These are phyloP conservation scores for Clytia hemisphaerica DNA, from an alignment of 30 jellyfish, hydroid and myxozoan species.

Conservation along the genomic window DNA sequence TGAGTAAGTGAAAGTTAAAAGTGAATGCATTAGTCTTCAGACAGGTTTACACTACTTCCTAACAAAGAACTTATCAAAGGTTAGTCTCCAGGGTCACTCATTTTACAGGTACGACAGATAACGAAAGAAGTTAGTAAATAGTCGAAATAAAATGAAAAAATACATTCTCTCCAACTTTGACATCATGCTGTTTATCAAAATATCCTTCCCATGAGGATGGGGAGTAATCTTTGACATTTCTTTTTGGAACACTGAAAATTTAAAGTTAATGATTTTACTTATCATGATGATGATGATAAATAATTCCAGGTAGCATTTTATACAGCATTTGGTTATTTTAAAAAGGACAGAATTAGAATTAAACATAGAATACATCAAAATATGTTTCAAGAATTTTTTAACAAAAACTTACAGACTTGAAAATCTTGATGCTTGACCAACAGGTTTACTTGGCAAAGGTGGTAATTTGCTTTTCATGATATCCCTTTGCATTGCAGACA, in stretches of 20 bases:
- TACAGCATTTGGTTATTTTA: no score
- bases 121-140: no score
- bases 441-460: slow-evolving; percentile 52
- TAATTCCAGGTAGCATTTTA: no score
- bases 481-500: slow-evolving; percentile 60
- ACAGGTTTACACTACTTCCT: neutral
- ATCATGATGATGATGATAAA: no score
- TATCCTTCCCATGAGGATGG: slow-evolving; percentile 69
- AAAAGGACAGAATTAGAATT: no score
- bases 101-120: neutral
- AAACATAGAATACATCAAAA: no score
- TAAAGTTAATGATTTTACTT: no score
- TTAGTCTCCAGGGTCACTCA: neutral
- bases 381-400: neutral
- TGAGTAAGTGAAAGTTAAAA: no score
- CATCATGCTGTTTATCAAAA: slow-evolving; percentile 60
- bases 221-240: slow-evolving; percentile 58
- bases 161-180: slow-evolving; percentile 70
- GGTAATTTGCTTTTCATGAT: slow-evolving; percentile 51
- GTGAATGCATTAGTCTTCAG: no score
- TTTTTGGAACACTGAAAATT: slow-evolving; percentile 30
- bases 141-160: no score
- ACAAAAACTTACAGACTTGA: slow-evolving; percentile 36
- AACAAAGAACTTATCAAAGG: neutral
- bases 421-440: slow-evolving; percentile 17